Percentiles rank a stretch among this genome's conserved stretches.
Conservation (phyloP, 1,140 invertebrate species). For the Palaemon carinicauda region DNA sequence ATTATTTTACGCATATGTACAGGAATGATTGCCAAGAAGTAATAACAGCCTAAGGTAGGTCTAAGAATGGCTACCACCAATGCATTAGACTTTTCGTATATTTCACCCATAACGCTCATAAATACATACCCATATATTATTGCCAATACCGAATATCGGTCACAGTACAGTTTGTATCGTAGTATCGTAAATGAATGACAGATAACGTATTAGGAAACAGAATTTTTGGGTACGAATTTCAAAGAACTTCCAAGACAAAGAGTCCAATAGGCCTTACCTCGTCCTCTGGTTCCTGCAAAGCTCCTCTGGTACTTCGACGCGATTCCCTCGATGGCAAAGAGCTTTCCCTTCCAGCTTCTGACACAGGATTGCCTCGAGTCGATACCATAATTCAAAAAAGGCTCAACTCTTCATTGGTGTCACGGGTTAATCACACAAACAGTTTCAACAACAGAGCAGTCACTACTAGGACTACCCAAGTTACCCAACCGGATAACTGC, state of each 20-base stretch:
- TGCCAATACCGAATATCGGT: too few species aligned
- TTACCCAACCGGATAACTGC: too few species aligned
- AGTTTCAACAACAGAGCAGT: neutral
- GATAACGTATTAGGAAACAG: neutral
- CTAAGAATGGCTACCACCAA: too few species aligned
- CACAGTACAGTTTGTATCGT: too few species aligned
- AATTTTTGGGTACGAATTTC: neutral
- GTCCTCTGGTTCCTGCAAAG: slow-evolving; percentile 40
- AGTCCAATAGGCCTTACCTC: neutral
- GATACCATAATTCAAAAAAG: slow-evolving; percentile 9
- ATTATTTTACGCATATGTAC: too few species aligned
- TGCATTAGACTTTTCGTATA: too few species aligned
- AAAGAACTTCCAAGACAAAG: slow-evolving; percentile 29
- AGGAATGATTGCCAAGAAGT: too few species aligned
- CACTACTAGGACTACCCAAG: too few species aligned
- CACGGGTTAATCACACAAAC: slow-evolving; percentile 9
- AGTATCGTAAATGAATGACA: too few species aligned
- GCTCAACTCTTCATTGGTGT: neutral
- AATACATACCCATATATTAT: too few species aligned
- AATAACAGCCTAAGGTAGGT: too few species aligned
- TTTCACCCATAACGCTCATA: too few species aligned
- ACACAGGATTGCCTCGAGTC: slow-evolving; percentile 21
- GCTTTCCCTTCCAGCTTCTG: slow-evolving; percentile 23
- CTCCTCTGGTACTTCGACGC: slow-evolving; percentile 9
- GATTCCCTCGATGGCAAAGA: slow-evolving; percentile 20